Evolutionary conservation across 2,888 invertebrate species (phyloP).

Genomic region (Tribolium freemani): DNA sequence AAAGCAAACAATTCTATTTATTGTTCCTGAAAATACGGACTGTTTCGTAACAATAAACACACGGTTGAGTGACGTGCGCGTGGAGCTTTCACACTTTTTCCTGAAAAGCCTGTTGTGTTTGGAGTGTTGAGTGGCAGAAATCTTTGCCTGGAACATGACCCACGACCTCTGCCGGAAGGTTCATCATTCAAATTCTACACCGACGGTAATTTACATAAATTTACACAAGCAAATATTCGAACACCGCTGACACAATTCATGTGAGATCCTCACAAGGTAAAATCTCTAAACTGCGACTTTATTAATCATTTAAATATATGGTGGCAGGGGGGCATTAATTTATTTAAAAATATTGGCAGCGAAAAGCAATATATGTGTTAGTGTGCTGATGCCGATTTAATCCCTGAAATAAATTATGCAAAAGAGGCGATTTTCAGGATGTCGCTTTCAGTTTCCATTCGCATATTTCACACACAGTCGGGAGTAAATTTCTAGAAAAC

Average conservation of each 20-base stretch:
- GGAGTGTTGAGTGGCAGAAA: slow-evolving; percentile 38
- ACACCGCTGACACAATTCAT: slow-evolving; percentile 36
- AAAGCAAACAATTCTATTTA: neutral
- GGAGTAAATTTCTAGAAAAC: neutral
- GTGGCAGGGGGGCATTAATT: neutral
- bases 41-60: neutral
- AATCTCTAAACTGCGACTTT: slow-evolving; percentile 1
- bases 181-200: slow-evolving; percentile 33
- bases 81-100: slow-evolving; percentile 30
- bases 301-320: slow-evolving; percentile 19
- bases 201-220: slow-evolving; percentile 39
- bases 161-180: slow-evolving; percentile 39
- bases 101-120: slow-evolving; percentile 3
- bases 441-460: neutral
- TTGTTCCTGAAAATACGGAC: neutral
- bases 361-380: neutral
- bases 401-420: slow-evolving; percentile 27
- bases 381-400: slow-evolving; percentile 1
- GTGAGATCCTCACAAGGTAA: neutral
- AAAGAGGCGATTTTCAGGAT: neutral
- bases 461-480: neutral
- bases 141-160: slow-evolving; percentile 41
- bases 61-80: neutral
- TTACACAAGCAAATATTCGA: slow-evolving; percentile 41
- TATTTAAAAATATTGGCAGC: slow-evolving; percentile 1